Evolutionary conservation across 2,888 invertebrate genomes (phyloP).

Genomic region (Drosophila quinaria): DNA sequence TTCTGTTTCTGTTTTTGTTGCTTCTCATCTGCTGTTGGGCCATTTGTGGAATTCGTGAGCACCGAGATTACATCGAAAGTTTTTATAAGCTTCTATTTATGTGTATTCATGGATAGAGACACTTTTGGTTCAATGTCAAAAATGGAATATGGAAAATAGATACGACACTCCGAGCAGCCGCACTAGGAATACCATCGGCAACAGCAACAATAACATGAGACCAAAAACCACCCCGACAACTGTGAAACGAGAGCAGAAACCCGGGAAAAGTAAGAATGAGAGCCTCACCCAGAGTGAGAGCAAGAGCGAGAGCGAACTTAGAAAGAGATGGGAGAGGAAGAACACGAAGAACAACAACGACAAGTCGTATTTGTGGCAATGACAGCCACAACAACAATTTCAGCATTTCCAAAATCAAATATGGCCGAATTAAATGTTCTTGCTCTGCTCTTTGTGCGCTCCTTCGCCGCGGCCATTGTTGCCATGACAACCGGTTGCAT

Average conservation of each 20-base stretch:
- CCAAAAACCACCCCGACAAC: conserved; percentile 57
- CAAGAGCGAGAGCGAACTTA: conserved; percentile 1
- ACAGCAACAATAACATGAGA: not conserved
- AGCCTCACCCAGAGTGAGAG: not conserved
- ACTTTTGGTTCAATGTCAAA: conserved; percentile 42
- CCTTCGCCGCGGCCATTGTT: conserved; percentile 78
- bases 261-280: conserved; percentile 19
- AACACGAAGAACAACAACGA: conserved; percentile 16
- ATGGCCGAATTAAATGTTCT: conserved; percentile 82
- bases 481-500: conserved; percentile 72
- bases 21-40: conserved; percentile 1
- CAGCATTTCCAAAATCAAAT: conserved; percentile 80
- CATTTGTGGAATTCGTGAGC: conserved; percentile 19
- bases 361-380: conserved; percentile 33
- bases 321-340: conserved; percentile 3
- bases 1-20: conserved; percentile 1
- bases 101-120: conserved; percentile 18
- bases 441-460: conserved; percentile 65
- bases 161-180: conserved; percentile 50
- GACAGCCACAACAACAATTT: conserved; percentile 62
- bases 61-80: conserved; percentile 24
- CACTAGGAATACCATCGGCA: conserved; percentile 18
- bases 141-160: conserved; percentile 55
- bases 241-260: conserved; percentile 23
- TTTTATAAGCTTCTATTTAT: conserved; percentile 19